These are phyloP conservation scores for Villa cingulata DNA, from an alignment of 2,888 invertebrate genomes.

Conservation along the genomic window DNA sequence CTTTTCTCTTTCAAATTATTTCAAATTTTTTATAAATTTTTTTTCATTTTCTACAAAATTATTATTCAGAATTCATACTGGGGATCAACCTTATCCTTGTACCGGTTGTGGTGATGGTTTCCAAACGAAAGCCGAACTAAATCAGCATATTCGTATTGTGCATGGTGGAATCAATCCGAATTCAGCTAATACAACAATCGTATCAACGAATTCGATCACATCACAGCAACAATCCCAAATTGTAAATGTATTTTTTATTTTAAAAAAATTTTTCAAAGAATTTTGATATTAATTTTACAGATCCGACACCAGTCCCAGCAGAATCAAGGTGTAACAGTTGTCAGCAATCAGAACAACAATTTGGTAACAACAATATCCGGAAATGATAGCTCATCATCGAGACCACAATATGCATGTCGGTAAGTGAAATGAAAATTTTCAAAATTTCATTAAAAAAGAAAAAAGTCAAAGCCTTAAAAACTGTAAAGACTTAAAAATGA, in stretches of 20 bases:
- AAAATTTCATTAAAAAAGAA: neutral
- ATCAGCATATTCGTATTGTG: conserved; percentile 49
- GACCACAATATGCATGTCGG: conserved; percentile 37
- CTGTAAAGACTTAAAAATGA: too few species aligned
- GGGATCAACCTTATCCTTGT: conserved; percentile 59
- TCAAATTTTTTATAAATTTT: conserved; percentile 8
- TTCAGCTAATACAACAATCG: conserved; percentile 32
- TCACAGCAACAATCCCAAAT: conserved; percentile 18
- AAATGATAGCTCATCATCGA: conserved; percentile 29
- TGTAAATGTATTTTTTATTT: too few species aligned
- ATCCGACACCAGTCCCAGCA: conserved; percentile 21
- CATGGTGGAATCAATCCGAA: conserved; percentile 38
- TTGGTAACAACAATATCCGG: conserved; percentile 32
- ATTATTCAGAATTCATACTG: conserved; percentile 49
- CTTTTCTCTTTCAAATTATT: neutral
- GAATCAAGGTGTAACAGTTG: conserved; percentile 35
- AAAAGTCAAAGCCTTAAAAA: too few species aligned
- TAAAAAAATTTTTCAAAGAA: neutral
- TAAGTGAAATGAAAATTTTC: conserved; percentile 15
- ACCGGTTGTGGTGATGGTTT: conserved; percentile 66
- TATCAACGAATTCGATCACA: conserved; percentile 22
- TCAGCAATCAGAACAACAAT: conserved; percentile 33
- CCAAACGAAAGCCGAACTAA: conserved; percentile 54
- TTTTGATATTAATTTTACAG: neutral
- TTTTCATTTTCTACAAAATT: conserved; percentile 8